Evolutionary conservation across 2,113 vertebrate genomes (phyloP).

Genomic region (Silurus meridionalis): DNA sequence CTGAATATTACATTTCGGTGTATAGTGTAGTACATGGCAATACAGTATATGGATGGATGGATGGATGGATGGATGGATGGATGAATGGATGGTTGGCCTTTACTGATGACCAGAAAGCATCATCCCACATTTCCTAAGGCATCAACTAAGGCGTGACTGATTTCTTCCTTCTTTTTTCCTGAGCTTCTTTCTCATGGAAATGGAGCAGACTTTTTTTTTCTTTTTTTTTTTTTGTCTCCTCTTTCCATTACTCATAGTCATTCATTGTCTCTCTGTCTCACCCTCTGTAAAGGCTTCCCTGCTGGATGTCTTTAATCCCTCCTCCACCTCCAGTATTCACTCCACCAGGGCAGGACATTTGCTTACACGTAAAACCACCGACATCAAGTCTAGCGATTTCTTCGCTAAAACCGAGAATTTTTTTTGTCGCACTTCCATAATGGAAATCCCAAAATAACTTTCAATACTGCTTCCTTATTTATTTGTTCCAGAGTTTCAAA

Average conservation of each 20-base stretch:
- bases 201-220: constrained; percentile 49
- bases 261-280: constrained; percentile 43
- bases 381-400: background rate
- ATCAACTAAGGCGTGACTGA: constrained; percentile 45
- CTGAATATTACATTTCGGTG: background rate
- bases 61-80: background rate
- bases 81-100: background rate
- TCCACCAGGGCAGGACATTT: background rate
- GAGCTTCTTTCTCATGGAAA: constrained; percentile 65
- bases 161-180: constrained; percentile 46
- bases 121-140: background rate
- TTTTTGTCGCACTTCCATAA: background rate
- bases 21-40: background rate
- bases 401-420: background rate
- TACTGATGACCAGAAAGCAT: background rate
- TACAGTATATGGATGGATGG: background rate
- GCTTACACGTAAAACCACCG: background rate
- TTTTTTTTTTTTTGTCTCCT: constrained; percentile 53
- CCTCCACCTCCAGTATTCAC: constrained; percentile 40
- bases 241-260: constrained; percentile 50
- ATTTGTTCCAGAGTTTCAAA: background rate
- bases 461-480: background rate
- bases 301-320: constrained; percentile 33
- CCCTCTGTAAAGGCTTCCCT: background rate
- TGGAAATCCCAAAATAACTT: background rate